phyloP scores from a whole-genome alignment of 2,888 invertebrate genomes.

The Hirtodrosophila confusa region DNA sequence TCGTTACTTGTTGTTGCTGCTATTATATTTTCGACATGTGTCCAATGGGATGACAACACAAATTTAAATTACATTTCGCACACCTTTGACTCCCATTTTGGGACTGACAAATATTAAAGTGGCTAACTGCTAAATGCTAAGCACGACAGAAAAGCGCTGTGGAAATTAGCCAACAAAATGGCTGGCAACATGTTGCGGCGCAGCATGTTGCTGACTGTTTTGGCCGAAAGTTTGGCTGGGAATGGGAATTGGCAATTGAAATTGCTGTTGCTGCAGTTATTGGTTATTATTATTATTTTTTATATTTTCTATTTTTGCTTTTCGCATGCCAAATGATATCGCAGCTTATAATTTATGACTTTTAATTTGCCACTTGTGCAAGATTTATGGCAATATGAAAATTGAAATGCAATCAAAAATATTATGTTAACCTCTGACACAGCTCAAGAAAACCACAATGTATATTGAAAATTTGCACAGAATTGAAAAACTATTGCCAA shows the following conservation, averaged over 20 bases:
- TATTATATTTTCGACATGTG: constrained; percentile 41
- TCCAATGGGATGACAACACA: constrained; percentile 54
- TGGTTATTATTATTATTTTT: background rate
- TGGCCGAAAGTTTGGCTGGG: constrained; percentile 10
- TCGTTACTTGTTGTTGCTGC: constrained; percentile 23
- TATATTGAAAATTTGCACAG: constrained; percentile 26
- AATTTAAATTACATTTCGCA: constrained; percentile 50
- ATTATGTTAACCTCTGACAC: constrained; percentile 78
- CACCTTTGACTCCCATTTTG: constrained; percentile 68
- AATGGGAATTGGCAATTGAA: constrained; percentile 34
- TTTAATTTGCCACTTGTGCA: constrained; percentile 76
- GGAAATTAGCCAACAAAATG: constrained; percentile 64
- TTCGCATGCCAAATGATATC: constrained; percentile 48
- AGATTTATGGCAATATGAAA: constrained; percentile 71
- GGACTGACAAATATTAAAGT: constrained; percentile 17
- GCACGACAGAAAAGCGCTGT: constrained; percentile 23
- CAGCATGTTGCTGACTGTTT: constrained; percentile 50
- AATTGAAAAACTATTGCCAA: constrained; percentile 8
- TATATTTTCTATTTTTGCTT: background rate
- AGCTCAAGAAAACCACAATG: constrained; percentile 13
- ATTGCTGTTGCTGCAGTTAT: constrained; percentile 26
- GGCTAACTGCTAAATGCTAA: constrained; percentile 23
- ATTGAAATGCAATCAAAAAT: constrained; percentile 80
- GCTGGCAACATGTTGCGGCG: constrained; percentile 58
- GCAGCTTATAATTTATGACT: constrained; percentile 75